These are phyloP conservation scores for Bellardia pandia DNA, from an alignment of 2,888 invertebrate species.

Conservation along the genomic window DNA sequence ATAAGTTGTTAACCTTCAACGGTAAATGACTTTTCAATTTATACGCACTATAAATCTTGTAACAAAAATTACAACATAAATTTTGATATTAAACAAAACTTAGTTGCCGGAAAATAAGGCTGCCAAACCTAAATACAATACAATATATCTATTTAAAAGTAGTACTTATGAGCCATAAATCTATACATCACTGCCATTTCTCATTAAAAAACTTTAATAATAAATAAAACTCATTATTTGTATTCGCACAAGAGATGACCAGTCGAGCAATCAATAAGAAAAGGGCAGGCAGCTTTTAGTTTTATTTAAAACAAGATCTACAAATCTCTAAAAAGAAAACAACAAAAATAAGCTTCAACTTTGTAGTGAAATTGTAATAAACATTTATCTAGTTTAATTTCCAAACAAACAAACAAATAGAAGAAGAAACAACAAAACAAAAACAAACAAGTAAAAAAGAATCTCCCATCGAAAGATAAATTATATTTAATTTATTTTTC, in stretches of 20 bases:
- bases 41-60: background rate
- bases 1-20: too few relatives aligned
- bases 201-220: slow-evolving; percentile 40
- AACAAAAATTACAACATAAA: background rate
- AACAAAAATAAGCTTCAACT: slow-evolving; percentile 2
- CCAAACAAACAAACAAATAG: slow-evolving; percentile 43
- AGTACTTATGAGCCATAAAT: slow-evolving; percentile 15
- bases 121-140: background rate
- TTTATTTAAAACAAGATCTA: slow-evolving; percentile 20
- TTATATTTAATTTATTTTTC: slow-evolving; percentile 47
- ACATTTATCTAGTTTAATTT: slow-evolving; percentile 55
- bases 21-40: background rate
- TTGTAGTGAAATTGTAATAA: slow-evolving; percentile 25
- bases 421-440: background rate
- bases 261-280: background rate
- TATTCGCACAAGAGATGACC: background rate
- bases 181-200: slow-evolving; percentile 1
- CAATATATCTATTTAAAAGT: background rate
- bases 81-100: background rate
- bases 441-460: background rate
- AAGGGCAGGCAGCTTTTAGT: background rate
- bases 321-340: slow-evolving; percentile 1
- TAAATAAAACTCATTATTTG: slow-evolving; percentile 4
- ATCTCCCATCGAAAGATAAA: slow-evolving; percentile 47
- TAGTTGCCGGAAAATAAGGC: background rate